Evolutionary conservation across 2,888 invertebrate species (phyloP).

Genomic region (Tipula helvola): DNA sequence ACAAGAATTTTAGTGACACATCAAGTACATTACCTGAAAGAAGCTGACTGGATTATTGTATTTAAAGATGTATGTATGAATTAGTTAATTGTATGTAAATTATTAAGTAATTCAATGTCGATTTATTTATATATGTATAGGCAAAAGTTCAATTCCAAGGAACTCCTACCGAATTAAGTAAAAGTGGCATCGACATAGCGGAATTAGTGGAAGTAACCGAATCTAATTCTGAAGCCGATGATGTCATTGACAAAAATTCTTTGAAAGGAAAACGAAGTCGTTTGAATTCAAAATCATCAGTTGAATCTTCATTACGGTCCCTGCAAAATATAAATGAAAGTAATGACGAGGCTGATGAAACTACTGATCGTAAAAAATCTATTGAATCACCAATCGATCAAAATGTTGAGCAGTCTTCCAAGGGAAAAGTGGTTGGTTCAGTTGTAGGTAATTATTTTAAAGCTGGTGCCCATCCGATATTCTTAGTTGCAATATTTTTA

Average conservation of each 20-base stretch:
- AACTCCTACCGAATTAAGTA: slow-evolving; percentile 34
- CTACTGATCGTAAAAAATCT: slow-evolving; percentile 23
- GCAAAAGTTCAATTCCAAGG: slow-evolving; percentile 38
- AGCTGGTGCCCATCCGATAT: slow-evolving; percentile 39
- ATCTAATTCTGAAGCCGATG: slow-evolving; percentile 29
- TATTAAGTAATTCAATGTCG: slow-evolving; percentile 13
- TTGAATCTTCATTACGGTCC: slow-evolving; percentile 14
- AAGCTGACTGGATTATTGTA: slow-evolving; percentile 44
- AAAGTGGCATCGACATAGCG: slow-evolving; percentile 39
- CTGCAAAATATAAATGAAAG: not conserved
- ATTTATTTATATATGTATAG: slow-evolving; percentile 22
- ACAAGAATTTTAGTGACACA: slow-evolving; percentile 63
- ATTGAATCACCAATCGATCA: slow-evolving; percentile 17
- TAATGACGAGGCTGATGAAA: slow-evolving; percentile 25
- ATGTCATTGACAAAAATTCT: slow-evolving; percentile 15
- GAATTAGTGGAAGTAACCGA: slow-evolving; percentile 31
- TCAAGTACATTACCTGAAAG: slow-evolving; percentile 54
- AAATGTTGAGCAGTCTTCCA: slow-evolving; percentile 32
- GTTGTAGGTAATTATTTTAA: slow-evolving; percentile 38
- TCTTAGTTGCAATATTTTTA: slow-evolving; percentile 34
- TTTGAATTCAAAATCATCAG: slow-evolving; percentile 14
- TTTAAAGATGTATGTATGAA: slow-evolving; percentile 41
- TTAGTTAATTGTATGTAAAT: not conserved
- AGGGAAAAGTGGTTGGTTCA: slow-evolving; percentile 35
- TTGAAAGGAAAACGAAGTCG: slow-evolving; percentile 11